These are phyloP conservation scores for Thera britannica DNA, from an alignment of 2,888 invertebrate genomes.

Conservation along the genomic window DNA sequence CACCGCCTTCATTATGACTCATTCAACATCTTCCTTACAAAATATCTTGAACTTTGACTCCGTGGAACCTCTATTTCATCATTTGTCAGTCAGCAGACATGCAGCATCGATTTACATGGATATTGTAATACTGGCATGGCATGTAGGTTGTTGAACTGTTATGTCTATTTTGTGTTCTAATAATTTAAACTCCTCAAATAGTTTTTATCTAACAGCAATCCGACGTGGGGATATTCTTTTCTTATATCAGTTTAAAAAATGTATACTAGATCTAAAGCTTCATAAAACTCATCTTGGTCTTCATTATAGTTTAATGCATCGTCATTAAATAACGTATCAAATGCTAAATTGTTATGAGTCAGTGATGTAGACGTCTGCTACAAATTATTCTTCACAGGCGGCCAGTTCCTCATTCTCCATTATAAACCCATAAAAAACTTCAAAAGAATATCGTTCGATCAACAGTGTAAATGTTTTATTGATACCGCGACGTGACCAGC, in stretches of 20 bases:
- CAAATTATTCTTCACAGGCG: constrained; percentile 32
- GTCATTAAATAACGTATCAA: constrained; percentile 24
- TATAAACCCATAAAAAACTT: constrained; percentile 25
- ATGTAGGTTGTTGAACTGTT: constrained; percentile 50
- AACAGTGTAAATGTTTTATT: constrained; percentile 50
- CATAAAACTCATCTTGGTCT: background rate
- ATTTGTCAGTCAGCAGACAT: constrained; percentile 64
- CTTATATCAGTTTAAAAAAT: background rate
- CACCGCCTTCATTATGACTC: constrained; percentile 45
- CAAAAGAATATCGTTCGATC: constrained; percentile 36
- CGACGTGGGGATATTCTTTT: background rate
- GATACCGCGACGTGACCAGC: constrained; percentile 65
- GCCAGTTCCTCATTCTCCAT: constrained; percentile 35
- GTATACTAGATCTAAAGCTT: background rate
- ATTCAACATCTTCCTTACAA: constrained; percentile 46
- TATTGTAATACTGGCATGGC: constrained; percentile 47
- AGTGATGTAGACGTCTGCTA: constrained; percentile 25
- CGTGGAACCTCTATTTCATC: constrained; percentile 56
- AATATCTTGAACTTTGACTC: constrained; percentile 58
- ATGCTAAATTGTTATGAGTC: constrained; percentile 22
- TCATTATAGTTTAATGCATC: constrained; percentile 1
- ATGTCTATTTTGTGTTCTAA: constrained; percentile 3
- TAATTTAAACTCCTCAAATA: background rate
- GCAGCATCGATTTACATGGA: constrained; percentile 58
- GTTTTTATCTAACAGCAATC: background rate